Evolutionary conservation across 2,888 invertebrate genomes (phyloP), one percentile per base, ranked within the genome.

Genomic region (Melitaea athalia): DNA sequence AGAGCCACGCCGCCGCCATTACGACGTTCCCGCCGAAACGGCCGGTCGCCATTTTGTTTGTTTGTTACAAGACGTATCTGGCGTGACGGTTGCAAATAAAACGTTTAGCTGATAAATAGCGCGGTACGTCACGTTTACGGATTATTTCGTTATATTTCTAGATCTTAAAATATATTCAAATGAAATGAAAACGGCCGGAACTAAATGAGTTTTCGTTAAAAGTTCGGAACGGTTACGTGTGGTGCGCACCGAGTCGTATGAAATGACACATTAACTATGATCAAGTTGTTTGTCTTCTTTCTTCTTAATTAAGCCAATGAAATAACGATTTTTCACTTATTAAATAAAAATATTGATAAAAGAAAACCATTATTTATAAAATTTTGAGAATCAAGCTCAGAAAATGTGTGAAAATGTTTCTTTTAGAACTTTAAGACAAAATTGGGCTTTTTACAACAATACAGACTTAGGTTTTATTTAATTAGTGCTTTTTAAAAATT

Each of bases 91-190:
- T 62, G 62, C 81, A 81, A 89, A 89, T 90, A 90, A 89, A 90
- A 87, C 88, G 85, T 82, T 88, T 80, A 75, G 53, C 85, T 87
- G 87, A 88, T 89, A 87, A 85, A 90, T 88, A 64, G 61, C 59
- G 50, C 53, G 42, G 38, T 59, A 52, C 62, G 52, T 57, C 59
- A 52, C 53, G 52, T 53, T 52, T 33, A 55, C 50, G 61, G 49
- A 33, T 53, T 61, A 49, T 59, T 55, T 68, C 43, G 59, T 57
- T 68, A 68, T 63, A 63, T 70, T 63, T 65, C 64, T 68, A 47
- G 52, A 68, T 49, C 52, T 43, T 33, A 42, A 11, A 65, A 59
- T 42, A 70, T 60, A 68, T 67, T 61, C 52, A 65, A 63, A 55
- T 49, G 59, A 59, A 42, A 33, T 53, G 63, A 60, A 82, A 85